Conservation (phyloP, 2,113 vertebrate genomes). For the Chroicocephalus ridibundus region DNA sequence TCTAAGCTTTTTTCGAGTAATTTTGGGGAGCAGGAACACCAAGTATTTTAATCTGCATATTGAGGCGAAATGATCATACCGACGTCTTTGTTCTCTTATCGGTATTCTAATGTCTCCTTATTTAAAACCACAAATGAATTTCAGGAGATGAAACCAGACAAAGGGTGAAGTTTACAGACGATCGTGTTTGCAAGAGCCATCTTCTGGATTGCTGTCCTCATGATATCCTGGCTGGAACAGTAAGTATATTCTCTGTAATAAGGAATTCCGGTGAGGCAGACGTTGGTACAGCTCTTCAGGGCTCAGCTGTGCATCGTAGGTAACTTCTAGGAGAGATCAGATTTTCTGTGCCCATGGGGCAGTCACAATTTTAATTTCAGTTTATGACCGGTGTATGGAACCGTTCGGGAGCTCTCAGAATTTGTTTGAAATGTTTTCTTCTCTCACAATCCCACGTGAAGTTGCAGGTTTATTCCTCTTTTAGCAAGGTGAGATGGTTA, state of each 20-base stretch:
- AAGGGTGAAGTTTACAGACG: slow-evolving; percentile 97
- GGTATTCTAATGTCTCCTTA: slow-evolving; percentile 68
- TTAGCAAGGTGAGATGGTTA: background rate
- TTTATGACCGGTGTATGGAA: background rate
- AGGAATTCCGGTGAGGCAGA: background rate
- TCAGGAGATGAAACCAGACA: slow-evolving; percentile 98
- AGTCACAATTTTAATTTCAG: background rate
- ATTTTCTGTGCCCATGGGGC: background rate
- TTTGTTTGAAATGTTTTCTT: background rate
- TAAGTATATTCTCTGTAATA: slow-evolving; percentile 67
- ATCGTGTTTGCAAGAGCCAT: slow-evolving; percentile 99
- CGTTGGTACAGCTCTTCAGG: background rate
- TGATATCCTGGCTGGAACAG: slow-evolving; percentile 97
- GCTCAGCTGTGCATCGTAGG: background rate
- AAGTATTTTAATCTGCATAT: slow-evolving; percentile 59
- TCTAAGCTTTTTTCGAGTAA: background rate
- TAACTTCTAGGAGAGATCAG: background rate
- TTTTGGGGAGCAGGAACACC: slow-evolving; percentile 48
- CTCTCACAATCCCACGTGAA: accelerated
- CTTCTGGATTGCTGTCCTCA: slow-evolving; percentile 99
- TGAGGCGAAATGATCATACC: slow-evolving; percentile 22
- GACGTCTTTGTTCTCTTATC: background rate
- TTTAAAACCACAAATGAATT: slow-evolving; percentile 85
- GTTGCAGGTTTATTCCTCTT: background rate
- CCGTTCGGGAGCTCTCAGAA: background rate